Base-by-base conservation (phyloP, 1,140 invertebrate species). In the Anoplophora glabripennis region DNA sequence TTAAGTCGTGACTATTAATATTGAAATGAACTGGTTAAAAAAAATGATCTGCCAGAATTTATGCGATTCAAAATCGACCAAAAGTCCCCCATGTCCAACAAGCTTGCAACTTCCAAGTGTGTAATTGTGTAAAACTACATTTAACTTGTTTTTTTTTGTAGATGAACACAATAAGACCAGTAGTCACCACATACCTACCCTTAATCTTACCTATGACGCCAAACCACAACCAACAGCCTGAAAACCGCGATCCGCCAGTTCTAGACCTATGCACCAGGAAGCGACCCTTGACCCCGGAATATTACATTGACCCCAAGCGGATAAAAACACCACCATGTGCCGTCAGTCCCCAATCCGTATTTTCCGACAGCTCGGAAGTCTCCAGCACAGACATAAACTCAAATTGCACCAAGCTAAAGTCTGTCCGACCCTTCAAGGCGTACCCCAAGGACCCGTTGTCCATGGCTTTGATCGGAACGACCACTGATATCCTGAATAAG, bases 401-500 rank as follows among this genome's bases (percentile, higher is more conserved):
- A 4, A 42, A 42, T 12, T 17, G 40, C 21, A 54, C 28, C 4
- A 54, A 38, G 21, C 5, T 28, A 5, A 28, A 28, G 21, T 3
- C 21, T 28, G 21, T 28, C 2, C 21, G 21, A 34, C 52, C 52
- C 7, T 54, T 54, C 52, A 54, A 54, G 17, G 28, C 33, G 1
- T 54, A 54, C 21, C 18, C 52, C 18, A 54, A 53, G 15, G 40
- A 54, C 15, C 52, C 52, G 1, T 5, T 54, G 4, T 45, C 12
- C 10, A 15, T 45, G 42, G 11, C 41, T 4, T 33, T 45, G 8
- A n/a, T 36, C 14, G 8, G 12, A 8, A 33, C 21, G 3, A 15
- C 37, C 12, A 12, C 38, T 8, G 7, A 7, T 34, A 34, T 54
- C n/a, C 15, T 37, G 8, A 37, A 37, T 18, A 44, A 76, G 56